These are phyloP conservation scores for Danionella dracula DNA, from an alignment of 2,797 vertebrate genomes.

Conservation along the genomic window DNA sequence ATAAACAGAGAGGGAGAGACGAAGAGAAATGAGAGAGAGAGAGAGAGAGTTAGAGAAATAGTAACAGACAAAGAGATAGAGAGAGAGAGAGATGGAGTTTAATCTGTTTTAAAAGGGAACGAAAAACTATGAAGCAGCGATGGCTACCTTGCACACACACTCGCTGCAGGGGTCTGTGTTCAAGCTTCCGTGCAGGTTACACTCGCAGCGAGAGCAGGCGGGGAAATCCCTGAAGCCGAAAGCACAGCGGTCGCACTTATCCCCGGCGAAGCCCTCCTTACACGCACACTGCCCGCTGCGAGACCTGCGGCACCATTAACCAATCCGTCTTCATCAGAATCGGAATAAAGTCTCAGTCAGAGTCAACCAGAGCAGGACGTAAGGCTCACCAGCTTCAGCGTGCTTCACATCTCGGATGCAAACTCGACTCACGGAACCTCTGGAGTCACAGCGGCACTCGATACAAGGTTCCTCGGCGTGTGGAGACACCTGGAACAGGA, in stretches of 20 bases:
- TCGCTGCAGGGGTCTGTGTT: slow-evolving; percentile 80
- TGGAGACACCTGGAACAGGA: slow-evolving; percentile 74
- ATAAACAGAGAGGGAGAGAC: too few relatives aligned
- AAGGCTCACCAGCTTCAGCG: slow-evolving; percentile 25
- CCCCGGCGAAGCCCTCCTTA: slow-evolving; percentile 78
- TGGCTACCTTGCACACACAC: slow-evolving; percentile 86
- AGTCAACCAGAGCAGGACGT: too few relatives aligned
- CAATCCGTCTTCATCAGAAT: neutral
- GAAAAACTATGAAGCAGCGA: neutral
- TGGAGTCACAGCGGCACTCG: slow-evolving; percentile 75
- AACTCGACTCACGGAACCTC: slow-evolving; percentile 71
- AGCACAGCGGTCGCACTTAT: slow-evolving; percentile 79
- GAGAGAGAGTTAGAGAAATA: too few relatives aligned
- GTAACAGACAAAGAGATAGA: too few relatives aligned
- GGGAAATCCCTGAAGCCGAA: slow-evolving; percentile 84
- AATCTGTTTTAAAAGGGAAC: neutral
- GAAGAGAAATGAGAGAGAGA: too few relatives aligned
- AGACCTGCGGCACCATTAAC: slow-evolving; percentile 58
- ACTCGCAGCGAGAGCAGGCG: slow-evolving; percentile 79
- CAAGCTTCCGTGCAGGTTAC: slow-evolving; percentile 75
- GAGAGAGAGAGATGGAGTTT: too few relatives aligned
- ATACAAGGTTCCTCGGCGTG: slow-evolving; percentile 76
- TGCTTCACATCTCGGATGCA: slow-evolving; percentile 77
- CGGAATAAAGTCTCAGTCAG: too few relatives aligned
- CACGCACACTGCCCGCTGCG: slow-evolving; percentile 83